Evolutionary conservation across 2,888 invertebrate genomes (phyloP), one percentile per base, ranked within the genome.

Genomic region (Rhodophaea formosa): DNA sequence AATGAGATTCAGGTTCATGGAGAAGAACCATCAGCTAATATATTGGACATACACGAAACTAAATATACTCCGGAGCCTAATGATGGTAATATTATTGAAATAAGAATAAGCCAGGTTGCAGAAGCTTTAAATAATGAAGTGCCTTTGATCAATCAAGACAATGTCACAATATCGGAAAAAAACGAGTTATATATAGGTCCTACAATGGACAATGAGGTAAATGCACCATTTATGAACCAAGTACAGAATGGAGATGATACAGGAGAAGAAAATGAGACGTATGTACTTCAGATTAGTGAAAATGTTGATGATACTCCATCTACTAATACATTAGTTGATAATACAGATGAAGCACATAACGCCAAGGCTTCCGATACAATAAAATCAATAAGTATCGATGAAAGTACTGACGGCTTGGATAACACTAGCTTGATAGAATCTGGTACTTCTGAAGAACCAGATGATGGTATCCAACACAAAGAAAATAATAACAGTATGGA

Each of bases 401-500:
- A 46, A 14, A 56, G 56, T 30, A 43, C 61, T 42, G 63, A 64
- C 17, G 66, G 59, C 51, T 59, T 58, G 35, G 65, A 61, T 0
- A 65, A 63, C 61, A 58, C 61, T 10, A 64, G 65, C 57, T 61
- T 57, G 17, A 43, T 62, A n/a, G 57, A 62, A 53, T 58, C 46
- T 10, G 52, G 14, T 7, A 35, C 17, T 8, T 51, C 62, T 16
- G 63, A 67, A 43, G 8, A 16, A 17, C 45, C 53, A 3, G 67
- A 66, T 35, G 65, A 68, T n/a, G 57, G 59, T 0, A 23, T 16
- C 16, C 30, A 55, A 49, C 49, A 62, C 49, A 65, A 61, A 59
- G 63, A 68, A 56, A 68, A 63, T 59, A 60, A 64, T 53, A 78
- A 70, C 65, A 64, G 68, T 62, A 79, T 93, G 91, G 81, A 92